These are phyloP conservation scores for Diuraphis noxia DNA, from an alignment of 1,140 invertebrate genomes.

Conservation along the genomic window DNA sequence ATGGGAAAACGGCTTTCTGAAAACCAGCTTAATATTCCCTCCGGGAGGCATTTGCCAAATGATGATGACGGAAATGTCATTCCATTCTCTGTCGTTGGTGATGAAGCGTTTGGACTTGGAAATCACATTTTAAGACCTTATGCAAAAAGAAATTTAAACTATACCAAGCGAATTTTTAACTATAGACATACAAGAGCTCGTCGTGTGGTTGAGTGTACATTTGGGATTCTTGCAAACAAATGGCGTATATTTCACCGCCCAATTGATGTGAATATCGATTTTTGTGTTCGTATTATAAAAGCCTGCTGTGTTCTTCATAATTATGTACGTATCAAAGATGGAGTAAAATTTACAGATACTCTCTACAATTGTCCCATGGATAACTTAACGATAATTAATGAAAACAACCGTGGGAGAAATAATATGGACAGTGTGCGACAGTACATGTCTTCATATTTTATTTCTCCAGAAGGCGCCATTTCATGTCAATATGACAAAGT, in stretches of 20 bases:
- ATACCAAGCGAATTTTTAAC: constrained; percentile 60
- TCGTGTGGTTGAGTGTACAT: constrained; percentile 61
- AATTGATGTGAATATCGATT: constrained; percentile 56
- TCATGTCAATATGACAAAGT: neutral
- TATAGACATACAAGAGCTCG: constrained; percentile 58
- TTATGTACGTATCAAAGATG: constrained; percentile 56
- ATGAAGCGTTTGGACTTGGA: constrained; percentile 61
- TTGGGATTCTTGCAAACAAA: constrained; percentile 59
- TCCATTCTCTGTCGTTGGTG: constrained; percentile 56
- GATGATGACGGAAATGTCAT: constrained; percentile 56
- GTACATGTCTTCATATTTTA: neutral
- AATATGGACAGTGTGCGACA: neutral
- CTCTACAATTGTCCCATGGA: neutral
- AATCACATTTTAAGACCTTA: constrained; percentile 58
- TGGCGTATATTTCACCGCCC: constrained; percentile 58
- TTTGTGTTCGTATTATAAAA: constrained; percentile 57
- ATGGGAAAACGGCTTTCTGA: neutral
- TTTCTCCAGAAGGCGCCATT: too few relatives aligned
- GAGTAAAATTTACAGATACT: constrained; percentile 55
- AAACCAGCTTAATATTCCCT: neutral
- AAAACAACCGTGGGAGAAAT: neutral
- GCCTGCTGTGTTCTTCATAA: constrained; percentile 58
- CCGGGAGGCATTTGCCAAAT: constrained; percentile 42
- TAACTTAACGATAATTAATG: neutral
- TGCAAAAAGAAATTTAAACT: constrained; percentile 37